Conservation (phyloP, 2,888 invertebrate genomes). For the Andrena marginata region DNA sequence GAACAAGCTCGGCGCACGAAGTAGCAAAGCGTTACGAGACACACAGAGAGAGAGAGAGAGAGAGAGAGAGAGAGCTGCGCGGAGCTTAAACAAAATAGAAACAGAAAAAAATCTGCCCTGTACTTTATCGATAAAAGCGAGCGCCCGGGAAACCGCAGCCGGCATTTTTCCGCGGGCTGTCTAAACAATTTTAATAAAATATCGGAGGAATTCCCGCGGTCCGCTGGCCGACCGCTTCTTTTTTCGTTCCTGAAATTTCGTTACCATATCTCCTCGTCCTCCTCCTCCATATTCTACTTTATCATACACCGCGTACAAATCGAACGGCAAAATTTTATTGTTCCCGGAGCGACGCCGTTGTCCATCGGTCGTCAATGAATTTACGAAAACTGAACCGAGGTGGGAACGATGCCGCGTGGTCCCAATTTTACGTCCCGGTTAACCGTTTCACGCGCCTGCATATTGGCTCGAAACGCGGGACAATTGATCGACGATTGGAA, state of each 20-base stretch:
- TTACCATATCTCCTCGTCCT: background rate
- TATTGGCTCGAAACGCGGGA: background rate
- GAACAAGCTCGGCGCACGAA: background rate
- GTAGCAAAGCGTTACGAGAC: background rate
- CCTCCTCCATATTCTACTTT: background rate
- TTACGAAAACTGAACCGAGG: constrained; percentile 3
- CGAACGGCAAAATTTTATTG: background rate
- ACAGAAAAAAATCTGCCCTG: constrained; percentile 7
- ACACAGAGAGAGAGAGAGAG: background rate
- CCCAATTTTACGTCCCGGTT: constrained; percentile 7
- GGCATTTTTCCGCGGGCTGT: constrained; percentile 17
- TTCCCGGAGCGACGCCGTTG: background rate
- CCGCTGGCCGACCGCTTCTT: background rate
- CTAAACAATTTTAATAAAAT: constrained; percentile 41
- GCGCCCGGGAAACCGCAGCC: background rate
- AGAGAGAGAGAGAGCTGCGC: background rate
- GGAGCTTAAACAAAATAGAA: constrained; percentile 13
- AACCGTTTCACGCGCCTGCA: constrained; percentile 10
- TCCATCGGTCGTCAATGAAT: constrained; percentile 6
- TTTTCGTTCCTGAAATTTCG: background rate
- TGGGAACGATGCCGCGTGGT: background rate
- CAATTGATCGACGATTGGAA: no score
- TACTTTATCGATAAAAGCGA: constrained; percentile 20
- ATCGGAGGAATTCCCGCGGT: constrained; percentile 4
- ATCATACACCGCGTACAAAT: background rate